Evolutionary conservation across 1,140 invertebrate species (phyloP).

Genomic region (Tetranychus urticae): DNA sequence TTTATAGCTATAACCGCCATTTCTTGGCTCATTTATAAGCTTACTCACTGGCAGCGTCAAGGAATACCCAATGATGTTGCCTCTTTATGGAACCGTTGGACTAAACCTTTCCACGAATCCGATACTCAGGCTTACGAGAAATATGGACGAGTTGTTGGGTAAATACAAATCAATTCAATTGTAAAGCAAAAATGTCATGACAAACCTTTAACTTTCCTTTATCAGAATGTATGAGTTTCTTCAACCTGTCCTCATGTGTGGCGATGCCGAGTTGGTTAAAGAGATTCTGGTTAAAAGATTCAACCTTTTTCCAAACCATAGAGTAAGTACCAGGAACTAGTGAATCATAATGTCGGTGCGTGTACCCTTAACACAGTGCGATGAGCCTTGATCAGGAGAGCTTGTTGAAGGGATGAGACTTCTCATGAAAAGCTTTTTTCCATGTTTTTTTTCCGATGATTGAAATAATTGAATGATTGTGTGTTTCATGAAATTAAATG

Average conservation of each 20-base stretch:
- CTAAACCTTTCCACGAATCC: neutral
- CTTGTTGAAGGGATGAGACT: too few species aligned
- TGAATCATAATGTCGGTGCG: too few species aligned
- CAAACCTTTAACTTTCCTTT: neutral
- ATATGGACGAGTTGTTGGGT: conserved; percentile 5
- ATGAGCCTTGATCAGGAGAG: too few species aligned
- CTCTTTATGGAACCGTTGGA: neutral
- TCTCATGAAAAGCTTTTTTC: too few species aligned
- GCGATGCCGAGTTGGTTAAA: conserved; percentile 16
- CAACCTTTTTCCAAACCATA: conserved; percentile 12
- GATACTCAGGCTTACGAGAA: neutral
- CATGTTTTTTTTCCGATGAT: too few species aligned
- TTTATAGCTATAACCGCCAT: neutral
- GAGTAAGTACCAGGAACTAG: neutral
- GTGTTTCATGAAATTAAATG: too few species aligned
- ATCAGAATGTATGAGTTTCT: neutral
- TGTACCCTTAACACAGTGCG: too few species aligned
- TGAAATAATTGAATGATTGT: too few species aligned
- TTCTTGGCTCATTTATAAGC: neutral
- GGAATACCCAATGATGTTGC: neutral
- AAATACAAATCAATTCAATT: neutral
- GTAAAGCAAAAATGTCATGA: too few species aligned
- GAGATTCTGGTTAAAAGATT: conserved; percentile 18
- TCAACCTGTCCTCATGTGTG: conserved; percentile 15
- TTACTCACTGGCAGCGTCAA: neutral